Base-by-base conservation (phyloP, 1,140 invertebrate species). In the Gryon sp. region DNA sequence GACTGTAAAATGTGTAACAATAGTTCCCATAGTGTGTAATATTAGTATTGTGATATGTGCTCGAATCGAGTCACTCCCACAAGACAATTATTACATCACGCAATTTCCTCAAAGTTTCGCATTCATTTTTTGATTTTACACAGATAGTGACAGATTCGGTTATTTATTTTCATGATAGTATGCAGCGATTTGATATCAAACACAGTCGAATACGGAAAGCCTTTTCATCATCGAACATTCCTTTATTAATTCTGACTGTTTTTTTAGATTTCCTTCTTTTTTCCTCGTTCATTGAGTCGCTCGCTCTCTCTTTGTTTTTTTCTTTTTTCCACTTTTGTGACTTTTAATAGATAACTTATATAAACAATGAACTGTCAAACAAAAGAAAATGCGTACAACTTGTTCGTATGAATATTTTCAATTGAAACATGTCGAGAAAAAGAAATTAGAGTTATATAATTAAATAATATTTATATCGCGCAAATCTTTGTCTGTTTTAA, bases 1-100 rank as follows among this genome's bases (percentile, higher is more conserved):
- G 82, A 84, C 82, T 87, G 85, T 86, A 87, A 86, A 88, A 88
- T 87, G 83, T 86, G 84, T 88, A 87, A 88, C 86, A 87, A 87
- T 86, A 86, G 85, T 87, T 88, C 86, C 84, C 86, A 87, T 86
- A 85, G 81, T 86, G 83, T 86, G 85, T 83, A 87, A 87, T 80
- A 82, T 46, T 28, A 32, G 79, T 81, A 87, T 88, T 87, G 86
- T 86, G 76, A 80, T 80, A 80, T 75, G 73, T 55, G 66, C 80
- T 81, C 79, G 63, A 80, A 77, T 84, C 79, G 76, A 80, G 76
- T 79, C 83, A 87, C 81, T 87, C 84, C 83, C 85, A 86, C 85
- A 86, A 80, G 83, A 86, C 83, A 85, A 86, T 87, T 86, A 86
- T 87, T 87, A 84, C 83, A 86, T 87, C 82, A 87, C 83, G 84